Percentiles rank a stretch among this genome's conserved stretches.
phyloP scores from a whole-genome alignment of 2,888 invertebrate genomes.

The Leucania comma region DNA sequence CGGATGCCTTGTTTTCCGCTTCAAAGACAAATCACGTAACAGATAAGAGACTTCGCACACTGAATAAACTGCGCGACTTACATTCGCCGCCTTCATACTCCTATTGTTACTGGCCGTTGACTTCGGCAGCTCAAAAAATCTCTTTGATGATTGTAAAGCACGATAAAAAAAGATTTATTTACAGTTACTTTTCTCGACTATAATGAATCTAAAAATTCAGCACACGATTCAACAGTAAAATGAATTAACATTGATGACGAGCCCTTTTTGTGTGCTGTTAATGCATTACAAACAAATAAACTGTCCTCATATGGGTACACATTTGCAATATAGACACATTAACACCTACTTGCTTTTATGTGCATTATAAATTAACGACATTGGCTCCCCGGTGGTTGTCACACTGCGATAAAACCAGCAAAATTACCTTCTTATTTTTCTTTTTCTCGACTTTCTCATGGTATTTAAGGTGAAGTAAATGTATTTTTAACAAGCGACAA shows the following conservation, averaged over 20 bases:
- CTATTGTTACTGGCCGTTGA: constrained; percentile 49
- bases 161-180: constrained; percentile 42
- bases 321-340: constrained; percentile 54
- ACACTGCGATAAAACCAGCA: constrained; percentile 38
- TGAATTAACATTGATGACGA: constrained; percentile 44
- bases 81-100: constrained; percentile 26
- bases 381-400: constrained; percentile 31
- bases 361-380: constrained; percentile 50
- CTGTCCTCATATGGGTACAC: constrained; percentile 15
- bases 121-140: constrained; percentile 40
- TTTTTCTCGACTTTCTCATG: constrained; percentile 37
- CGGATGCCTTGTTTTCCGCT: constrained; percentile 40
- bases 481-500: constrained; percentile 57
- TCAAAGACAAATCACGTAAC: constrained; percentile 54
- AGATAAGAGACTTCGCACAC: constrained; percentile 59
- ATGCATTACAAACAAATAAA: constrained; percentile 31
- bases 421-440: constrained; percentile 31
- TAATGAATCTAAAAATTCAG: constrained; percentile 42
- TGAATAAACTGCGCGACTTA: constrained; percentile 31
- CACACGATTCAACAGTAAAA: constrained; percentile 46
- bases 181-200: constrained; percentile 38
- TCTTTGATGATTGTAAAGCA: constrained; percentile 35
- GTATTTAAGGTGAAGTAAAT: constrained; percentile 46
- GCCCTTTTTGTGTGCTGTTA: constrained; percentile 28
- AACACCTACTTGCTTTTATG: constrained; percentile 49